phyloP scores from a whole-genome alignment of 2,888 invertebrate species.

The Muschampia plurimacula region DNA sequence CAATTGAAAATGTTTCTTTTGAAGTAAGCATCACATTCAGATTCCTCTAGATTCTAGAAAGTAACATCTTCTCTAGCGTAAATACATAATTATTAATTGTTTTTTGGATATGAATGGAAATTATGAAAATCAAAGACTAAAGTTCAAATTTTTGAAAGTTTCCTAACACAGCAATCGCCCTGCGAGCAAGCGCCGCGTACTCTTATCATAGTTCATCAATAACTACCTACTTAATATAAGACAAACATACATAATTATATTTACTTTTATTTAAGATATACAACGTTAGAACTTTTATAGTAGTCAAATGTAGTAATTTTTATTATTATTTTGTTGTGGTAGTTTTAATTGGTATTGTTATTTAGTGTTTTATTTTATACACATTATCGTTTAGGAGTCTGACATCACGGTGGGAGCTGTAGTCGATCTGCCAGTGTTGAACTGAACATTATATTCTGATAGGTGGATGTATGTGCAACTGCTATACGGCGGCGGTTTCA shows the following conservation, averaged over 20 bases:
- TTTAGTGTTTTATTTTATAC: constrained; percentile 81
- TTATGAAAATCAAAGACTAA: too few species aligned
- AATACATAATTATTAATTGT: too few species aligned
- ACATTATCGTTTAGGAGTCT: constrained; percentile 47
- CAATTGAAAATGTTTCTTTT: too few species aligned
- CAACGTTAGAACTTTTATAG: constrained; percentile 63
- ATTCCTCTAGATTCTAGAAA: too few species aligned
- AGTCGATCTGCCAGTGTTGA: not conserved
- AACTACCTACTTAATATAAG: constrained; percentile 64
- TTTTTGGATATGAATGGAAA: too few species aligned
- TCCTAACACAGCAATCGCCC: not conserved
- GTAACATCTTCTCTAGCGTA: too few species aligned
- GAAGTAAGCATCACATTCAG: too few species aligned
- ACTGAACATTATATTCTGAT: not conserved
- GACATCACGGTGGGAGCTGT: constrained; percentile 22
- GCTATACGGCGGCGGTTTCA: not conserved
- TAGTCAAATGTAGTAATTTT: constrained; percentile 72
- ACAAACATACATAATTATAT: constrained; percentile 52
- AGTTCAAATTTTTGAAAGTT: too few species aligned
- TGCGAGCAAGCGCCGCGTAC: constrained; percentile 40
- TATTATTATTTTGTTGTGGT: constrained; percentile 73
- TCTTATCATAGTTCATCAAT: constrained; percentile 58
- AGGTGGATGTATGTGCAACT: constrained; percentile 8
- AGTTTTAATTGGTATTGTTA: constrained; percentile 79
- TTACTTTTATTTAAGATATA: constrained; percentile 52